phyloP scores from a whole-genome alignment of 2,797 vertebrate genomes.

The Manis pentadactyla region DNA sequence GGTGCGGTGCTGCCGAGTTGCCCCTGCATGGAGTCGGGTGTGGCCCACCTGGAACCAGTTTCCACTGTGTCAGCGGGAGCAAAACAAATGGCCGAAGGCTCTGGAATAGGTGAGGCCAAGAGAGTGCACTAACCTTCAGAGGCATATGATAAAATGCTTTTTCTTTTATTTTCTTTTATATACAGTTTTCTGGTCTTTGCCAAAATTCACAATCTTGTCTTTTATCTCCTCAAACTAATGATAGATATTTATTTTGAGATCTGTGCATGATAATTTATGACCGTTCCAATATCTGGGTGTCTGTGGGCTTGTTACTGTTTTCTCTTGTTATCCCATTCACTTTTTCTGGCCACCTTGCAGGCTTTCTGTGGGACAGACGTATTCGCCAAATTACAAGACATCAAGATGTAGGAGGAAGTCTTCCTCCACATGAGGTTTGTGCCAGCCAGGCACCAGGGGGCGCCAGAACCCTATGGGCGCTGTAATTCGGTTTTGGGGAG shows the following conservation, averaged over 20 bases:
- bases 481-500: fast-evolving
- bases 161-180: background rate
- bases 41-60: fast-evolving
- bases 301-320: background rate
- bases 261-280: background rate
- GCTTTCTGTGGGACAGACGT: background rate
- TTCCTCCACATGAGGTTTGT: background rate
- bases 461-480: slow-evolving; percentile 7
- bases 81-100: no score
- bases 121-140: fast-evolving
- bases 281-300: background rate
- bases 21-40: background rate
- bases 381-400: fast-evolving
- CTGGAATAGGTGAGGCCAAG: background rate
- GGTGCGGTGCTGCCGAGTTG: fast-evolving
- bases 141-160: fast-evolving
- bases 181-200: background rate
- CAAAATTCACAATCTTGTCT: background rate
- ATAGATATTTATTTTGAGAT: background rate
- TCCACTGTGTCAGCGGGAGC: fast-evolving
- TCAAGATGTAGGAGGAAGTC: background rate
- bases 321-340: background rate
- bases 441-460: slow-evolving; percentile 56
- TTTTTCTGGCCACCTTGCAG: background rate
- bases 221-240: background rate